Evolutionary conservation across 2,797 vertebrate species (phyloP).

Genomic region (Myiothlypis chrysogaster): DNA sequence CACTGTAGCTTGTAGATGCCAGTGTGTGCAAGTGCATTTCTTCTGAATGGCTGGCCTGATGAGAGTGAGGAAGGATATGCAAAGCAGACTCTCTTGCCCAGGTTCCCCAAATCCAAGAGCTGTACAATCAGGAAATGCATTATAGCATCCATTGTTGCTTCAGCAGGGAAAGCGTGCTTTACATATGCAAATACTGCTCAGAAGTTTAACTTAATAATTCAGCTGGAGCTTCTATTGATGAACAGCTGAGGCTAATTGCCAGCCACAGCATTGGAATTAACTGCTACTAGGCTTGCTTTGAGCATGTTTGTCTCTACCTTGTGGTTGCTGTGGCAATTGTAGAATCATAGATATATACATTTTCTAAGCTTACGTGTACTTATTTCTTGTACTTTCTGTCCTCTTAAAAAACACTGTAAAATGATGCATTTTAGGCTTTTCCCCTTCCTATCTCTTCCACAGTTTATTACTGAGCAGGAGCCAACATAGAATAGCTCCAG

Average conservation of each 20-base stretch:
- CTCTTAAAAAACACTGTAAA: not conserved
- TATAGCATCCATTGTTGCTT: constrained; percentile 68
- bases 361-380: not conserved
- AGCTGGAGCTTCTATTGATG: constrained; percentile 78
- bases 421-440: not conserved
- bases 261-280: constrained; percentile 64
- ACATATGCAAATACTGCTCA: constrained; percentile 74
- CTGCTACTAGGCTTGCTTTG: constrained; percentile 36
- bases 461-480: not conserved
- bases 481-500: not conserved
- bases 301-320: not conserved
- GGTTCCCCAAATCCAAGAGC: constrained; percentile 36
- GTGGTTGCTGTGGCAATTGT: constrained; percentile 13
- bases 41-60: constrained; percentile 66
- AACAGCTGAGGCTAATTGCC: constrained; percentile 78
- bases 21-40: constrained; percentile 22
- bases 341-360: not conserved
- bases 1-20: not conserved
- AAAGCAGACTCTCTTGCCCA: constrained; percentile 48
- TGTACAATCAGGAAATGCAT: constrained; percentile 69
- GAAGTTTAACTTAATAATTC: constrained; percentile 82
- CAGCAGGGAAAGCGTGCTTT: constrained; percentile 63
- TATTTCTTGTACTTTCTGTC: not conserved
- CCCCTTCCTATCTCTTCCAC: not conserved
- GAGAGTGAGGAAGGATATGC: constrained; percentile 50